These are phyloP conservation scores for Drosophila kurseongensis DNA, from an alignment of 1,140 invertebrate species.

Conservation along the genomic window DNA sequence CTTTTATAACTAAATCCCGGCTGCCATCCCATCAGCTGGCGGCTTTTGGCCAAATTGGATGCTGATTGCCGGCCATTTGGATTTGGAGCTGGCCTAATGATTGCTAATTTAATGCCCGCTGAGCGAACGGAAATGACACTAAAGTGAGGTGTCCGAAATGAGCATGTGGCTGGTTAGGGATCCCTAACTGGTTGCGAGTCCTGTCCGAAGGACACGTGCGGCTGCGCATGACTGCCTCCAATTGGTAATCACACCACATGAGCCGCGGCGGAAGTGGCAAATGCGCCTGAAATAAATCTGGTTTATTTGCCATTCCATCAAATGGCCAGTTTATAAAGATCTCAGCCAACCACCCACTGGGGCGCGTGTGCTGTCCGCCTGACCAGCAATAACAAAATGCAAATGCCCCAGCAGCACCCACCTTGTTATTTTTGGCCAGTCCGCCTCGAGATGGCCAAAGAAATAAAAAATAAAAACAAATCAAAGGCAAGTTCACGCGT, in stretches of 20 bases:
- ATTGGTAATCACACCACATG: slow-evolving; percentile 42
- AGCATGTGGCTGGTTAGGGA: slow-evolving; percentile 21
- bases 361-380: slow-evolving; percentile 37
- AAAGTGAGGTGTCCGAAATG: slow-evolving; percentile 19
- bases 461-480: slow-evolving; percentile 48
- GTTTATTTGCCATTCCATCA: slow-evolving; percentile 48
- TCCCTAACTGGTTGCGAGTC: neutral
- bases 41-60: slow-evolving; percentile 78
- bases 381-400: slow-evolving; percentile 43
- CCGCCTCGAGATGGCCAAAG: neutral
- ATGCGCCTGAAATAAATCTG: slow-evolving; percentile 23
- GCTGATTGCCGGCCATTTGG: slow-evolving; percentile 70
- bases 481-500: slow-evolving; percentile 81
- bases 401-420: slow-evolving; percentile 19
- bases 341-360: slow-evolving; percentile 39
- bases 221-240: slow-evolving; percentile 43
- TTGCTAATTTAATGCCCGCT: slow-evolving; percentile 68
- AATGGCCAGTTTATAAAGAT: slow-evolving; percentile 30
- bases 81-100: slow-evolving; percentile 68
- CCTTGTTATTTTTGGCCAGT: slow-evolving; percentile 71
- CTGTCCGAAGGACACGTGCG: slow-evolving; percentile 58
- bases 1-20: slow-evolving; percentile 71
- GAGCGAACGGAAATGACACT: slow-evolving; percentile 70
- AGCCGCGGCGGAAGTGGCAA: slow-evolving; percentile 34
- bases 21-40: slow-evolving; percentile 40